Base-by-base conservation (phyloP, 2,888 invertebrate genomes). In the Helicoverpa assulta region DNA sequence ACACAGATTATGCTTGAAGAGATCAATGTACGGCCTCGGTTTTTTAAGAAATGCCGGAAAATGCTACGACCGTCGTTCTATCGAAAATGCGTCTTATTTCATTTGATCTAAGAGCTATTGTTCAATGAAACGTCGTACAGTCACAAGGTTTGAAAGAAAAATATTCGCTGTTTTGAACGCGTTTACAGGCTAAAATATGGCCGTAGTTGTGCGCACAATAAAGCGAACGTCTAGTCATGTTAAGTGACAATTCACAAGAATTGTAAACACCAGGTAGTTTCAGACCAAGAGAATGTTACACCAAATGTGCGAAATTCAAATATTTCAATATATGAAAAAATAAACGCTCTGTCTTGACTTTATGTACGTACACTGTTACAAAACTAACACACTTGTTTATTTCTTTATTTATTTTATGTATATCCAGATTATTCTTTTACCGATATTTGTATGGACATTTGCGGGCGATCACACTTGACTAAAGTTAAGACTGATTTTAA, bases 361-460 rank as follows among this genome's bases (percentile, higher is more conserved):
- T 79, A 81, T 83, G 78, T 84, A 86, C 85, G 85, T 86, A 91
- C 88, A 91, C 84, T 83, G 87, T 89, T 92, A 91, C 83, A 92
- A 92, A 92, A 92, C 91, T 93, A 92, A 89, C 87, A 87, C 83
- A 85, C 86, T 83, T 83, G 81, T 86, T 82, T 37, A 37, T 37
- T 37, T 37, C 12, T 12, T 37, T 62, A 67, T 80, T 77, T 80
- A 74, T 67, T 83, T 66, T 74, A 75, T 50, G 60, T 73, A 77
- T 55, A 81, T 85, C 83, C 80, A 77, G 73, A 82, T 84, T 67
- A 63, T 61, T 76, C 63, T n/a, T 72, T 67, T 86, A 89, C 90
- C 89, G 91, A 91, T 90, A 70, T 90, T 91, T 92, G 93, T 92
- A 93, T 91, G 93, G 92, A 91, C 91, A 90, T 91, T 88, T 81